Evolutionary conservation across 2,797 vertebrate genomes (phyloP).

Genomic region (Spondyliosoma cantharus): DNA sequence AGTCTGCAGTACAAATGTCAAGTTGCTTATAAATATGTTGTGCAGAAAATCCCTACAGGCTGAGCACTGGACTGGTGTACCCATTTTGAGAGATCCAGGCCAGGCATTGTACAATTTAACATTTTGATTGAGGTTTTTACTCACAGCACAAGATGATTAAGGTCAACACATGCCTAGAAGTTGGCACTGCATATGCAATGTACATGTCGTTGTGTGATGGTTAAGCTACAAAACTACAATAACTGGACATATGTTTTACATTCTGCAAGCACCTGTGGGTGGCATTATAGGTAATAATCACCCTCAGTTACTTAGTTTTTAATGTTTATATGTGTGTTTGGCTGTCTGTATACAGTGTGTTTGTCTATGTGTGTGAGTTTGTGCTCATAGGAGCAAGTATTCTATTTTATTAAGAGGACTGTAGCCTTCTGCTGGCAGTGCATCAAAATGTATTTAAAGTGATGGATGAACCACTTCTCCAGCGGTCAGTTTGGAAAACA

Average conservation of each 20-base stretch:
- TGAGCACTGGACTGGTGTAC: not conserved
- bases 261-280: not conserved
- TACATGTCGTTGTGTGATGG: not conserved
- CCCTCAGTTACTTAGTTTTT: not conserved
- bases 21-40: not conserved
- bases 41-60: not conserved
- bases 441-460: constrained; percentile 63
- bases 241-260: not conserved
- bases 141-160: not conserved
- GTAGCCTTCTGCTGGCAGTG: constrained; percentile 34
- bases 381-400: constrained; percentile 11
- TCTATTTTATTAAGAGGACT: constrained; percentile 36
- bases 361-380: constrained; percentile 1
- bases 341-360: constrained; percentile 14
- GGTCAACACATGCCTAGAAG: not conserved
- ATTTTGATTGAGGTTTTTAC: not conserved
- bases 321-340: constrained; percentile 7
- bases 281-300: not conserved
- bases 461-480: constrained; percentile 68
- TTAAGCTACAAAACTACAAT: not conserved
- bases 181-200: not conserved
- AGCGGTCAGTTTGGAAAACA: constrained; percentile 54
- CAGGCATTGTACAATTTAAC: not conserved
- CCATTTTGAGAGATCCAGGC: not conserved
- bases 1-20: not conserved